phyloP scores from a whole-genome alignment of 2,113 vertebrate species.

The Ciconia stormi region DNA sequence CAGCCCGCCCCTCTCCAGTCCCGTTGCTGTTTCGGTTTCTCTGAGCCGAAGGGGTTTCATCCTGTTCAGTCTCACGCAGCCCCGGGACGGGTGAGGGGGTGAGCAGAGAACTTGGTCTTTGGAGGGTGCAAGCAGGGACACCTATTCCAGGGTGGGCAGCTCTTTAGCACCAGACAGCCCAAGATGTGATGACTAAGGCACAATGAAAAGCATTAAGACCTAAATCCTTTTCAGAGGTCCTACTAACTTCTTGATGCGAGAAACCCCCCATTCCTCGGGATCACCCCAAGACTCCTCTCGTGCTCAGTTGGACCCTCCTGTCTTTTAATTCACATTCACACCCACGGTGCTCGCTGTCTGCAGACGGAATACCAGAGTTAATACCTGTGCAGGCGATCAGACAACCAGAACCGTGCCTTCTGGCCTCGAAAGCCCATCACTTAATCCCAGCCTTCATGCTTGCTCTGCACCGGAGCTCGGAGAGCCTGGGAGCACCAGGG shows the following conservation, averaged over 20 bases:
- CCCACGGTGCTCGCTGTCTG: not conserved
- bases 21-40: fast-evolving
- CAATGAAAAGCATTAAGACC: no score
- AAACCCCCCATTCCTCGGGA: not conserved
- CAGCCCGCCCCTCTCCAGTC: no score
- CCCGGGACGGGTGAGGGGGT: fast-evolving
- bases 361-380: fast-evolving
- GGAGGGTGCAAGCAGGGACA: not conserved
- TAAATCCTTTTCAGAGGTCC: not conserved
- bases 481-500: not conserved
- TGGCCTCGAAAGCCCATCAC: not conserved
- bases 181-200: not conserved
- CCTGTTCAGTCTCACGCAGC: fast-evolving
- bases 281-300: fast-evolving
- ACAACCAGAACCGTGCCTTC: not conserved
- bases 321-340: not conserved
- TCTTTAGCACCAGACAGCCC: not conserved
- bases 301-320: fast-evolving
- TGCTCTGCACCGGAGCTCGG: fast-evolving
- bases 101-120: not conserved
- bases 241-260: not conserved
- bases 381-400: fast-evolving
- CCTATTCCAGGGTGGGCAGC: no score
- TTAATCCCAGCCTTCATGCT: not conserved
- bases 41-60: not conserved